Base-by-base conservation (phyloP, 2,888 invertebrate genomes). In the Aspidiotus destructor region DNA sequence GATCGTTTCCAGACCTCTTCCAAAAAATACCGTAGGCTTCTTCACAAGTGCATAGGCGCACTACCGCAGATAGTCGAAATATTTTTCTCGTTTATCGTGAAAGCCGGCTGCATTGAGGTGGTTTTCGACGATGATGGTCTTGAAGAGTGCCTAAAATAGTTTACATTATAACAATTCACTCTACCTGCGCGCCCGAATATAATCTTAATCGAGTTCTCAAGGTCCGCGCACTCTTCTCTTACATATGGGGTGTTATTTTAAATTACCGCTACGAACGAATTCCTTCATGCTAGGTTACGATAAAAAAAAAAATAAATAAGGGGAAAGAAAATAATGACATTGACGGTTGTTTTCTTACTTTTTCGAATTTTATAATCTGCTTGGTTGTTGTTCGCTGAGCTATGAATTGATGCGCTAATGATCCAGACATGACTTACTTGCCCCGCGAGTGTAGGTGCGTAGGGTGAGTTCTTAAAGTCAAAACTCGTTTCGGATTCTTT, bases 171-270 rank as follows among this genome's bases (percentile, higher is more conserved):
- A 28, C 28, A n/a, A 48, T 48, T 48, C 10, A 11, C 48, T 48
- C 11, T 48, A n/a, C 48, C n/a, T 48, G n/a, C 48, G 9, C 13
- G 48, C 11, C n/a, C n/a, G 48, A 28, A 28, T 48, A 48, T n/a
- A 48, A 11, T 48, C 48, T n/a, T 48, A 48, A 48, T 48, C 48
- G n/a, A 48, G 28, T 48, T 48, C n/a, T 48, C 48, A 48, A 48
- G 48, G 48, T 48, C 48, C 48, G 28, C 48, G 28, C 48, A 13
- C 48, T 48, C n/a, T 48, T 48, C n/a, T 48, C 2, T 11, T 11
- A n/a, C n/a, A 48, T n/a, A 48, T 48, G 6, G 48, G 48, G 48
- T 48, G 48, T 48, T 48, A 48, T 48, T 48, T 48, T 13, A 48
- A 48, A 48, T 48, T 48, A 48, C 11, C 2, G 10, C 10, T 48